phyloP scores from a whole-genome alignment of 2,888 invertebrate species.

The Pristionchus mayeri region DNA sequence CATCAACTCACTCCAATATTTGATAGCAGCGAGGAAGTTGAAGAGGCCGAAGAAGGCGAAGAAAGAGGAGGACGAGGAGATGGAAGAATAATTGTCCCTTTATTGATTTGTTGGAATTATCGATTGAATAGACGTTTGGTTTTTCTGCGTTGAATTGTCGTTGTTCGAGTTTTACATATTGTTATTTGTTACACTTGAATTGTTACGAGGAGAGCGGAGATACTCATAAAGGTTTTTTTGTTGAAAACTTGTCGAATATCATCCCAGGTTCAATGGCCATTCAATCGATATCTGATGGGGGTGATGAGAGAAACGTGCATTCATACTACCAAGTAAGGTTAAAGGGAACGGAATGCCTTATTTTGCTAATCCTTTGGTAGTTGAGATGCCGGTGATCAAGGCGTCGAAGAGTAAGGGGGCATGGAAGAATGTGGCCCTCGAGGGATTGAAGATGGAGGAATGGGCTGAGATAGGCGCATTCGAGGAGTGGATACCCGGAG shows the following conservation, averaged over 20 bases:
- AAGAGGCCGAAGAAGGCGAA: constrained; percentile 49
- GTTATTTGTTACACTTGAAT: constrained; percentile 39
- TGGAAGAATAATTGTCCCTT: constrained; percentile 1
- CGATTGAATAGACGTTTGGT: constrained; percentile 5
- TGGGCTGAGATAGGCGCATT: constrained; percentile 56
- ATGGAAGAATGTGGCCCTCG: constrained; percentile 32
- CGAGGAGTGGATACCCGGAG: constrained; percentile 56
- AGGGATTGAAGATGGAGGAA: constrained; percentile 34
- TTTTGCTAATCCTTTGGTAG: not conserved
- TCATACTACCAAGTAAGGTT: not conserved
- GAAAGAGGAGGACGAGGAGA: constrained; percentile 47
- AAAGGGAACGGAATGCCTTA: not conserved
- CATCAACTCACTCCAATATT: constrained; percentile 61
- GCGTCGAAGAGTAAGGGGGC: constrained; percentile 25
- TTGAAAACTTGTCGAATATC: not conserved
- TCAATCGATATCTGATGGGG: not conserved
- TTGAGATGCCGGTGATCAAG: constrained; percentile 24
- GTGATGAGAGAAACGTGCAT: not conserved
- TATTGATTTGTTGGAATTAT: not conserved
- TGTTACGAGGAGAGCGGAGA: constrained; percentile 37
- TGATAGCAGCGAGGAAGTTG: constrained; percentile 52
- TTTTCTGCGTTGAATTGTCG: constrained; percentile 36
- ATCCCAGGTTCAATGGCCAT: not conserved
- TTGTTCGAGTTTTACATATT: constrained; percentile 23
- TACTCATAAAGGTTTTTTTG: constrained; percentile 18